Evolutionary conservation across 2,888 invertebrate genomes (phyloP), one percentile per base, ranked within the genome.

Genomic region (Oxytorus armatus): DNA sequence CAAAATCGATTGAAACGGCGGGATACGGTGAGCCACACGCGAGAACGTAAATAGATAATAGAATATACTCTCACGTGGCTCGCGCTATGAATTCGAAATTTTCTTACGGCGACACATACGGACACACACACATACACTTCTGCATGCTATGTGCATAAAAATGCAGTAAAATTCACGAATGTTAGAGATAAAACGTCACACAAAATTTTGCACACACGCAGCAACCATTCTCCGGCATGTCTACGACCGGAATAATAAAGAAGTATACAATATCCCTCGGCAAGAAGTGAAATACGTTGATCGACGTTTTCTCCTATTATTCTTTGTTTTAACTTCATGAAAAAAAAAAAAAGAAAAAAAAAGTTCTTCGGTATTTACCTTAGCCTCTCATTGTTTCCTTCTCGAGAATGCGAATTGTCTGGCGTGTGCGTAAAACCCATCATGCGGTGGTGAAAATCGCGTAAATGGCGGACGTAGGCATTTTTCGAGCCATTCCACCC

Each of bases 1-100:
- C 59, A 68, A 63, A 69, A 79, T 61, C 63, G 63, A 79, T 74
- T 63, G 68, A 79, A 74, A 68, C 73, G 55, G 59, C 70, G 55
- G 8, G 42, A 53, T 39, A 47, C 47, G 53, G 47, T 11, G 39
- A 66, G 47, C 18, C 42, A 47, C 29, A 59, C 73, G 51, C 61
- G 55, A 44, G 69, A 69, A 63, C 73, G 69, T 79, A 61, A 61
- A 79, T 74, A 69, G 68, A 74, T 74, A 79, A 79, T 69, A 79
- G 63, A 79, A 70, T 77, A n/a, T n/a, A 73, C 73, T 61, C 53
- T 61, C 36, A 44, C 47, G 51, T 36, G 42, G 14, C 36, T 61
- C 66, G 61, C 53, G 44, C 68, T 63, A 74, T 74, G 63, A 79
- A 74, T 73, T 69, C 78, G 61, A 63, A 68, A 69, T 74, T 68